A percentile compares a stretch with the other conserved stretches of the same genome.
These are phyloP conservation scores for Oryctes rhinoceros DNA, from an alignment of 1,140 invertebrate species.

Conservation along the genomic window DNA sequence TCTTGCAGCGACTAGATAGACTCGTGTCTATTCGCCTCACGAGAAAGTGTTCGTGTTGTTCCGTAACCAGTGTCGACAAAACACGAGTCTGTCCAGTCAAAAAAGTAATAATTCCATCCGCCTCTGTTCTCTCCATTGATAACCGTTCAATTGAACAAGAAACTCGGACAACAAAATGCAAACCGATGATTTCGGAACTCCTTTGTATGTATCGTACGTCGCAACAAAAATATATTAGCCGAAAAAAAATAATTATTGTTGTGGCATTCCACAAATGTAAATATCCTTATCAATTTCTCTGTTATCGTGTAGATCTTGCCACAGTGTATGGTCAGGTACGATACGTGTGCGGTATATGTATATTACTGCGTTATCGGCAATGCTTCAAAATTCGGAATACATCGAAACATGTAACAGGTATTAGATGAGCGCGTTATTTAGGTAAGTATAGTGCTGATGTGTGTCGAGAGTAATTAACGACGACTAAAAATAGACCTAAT, in stretches of 20 bases:
- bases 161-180: too few relatives aligned
- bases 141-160: too few relatives aligned
- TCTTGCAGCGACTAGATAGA: too few relatives aligned
- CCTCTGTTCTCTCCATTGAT: too few relatives aligned
- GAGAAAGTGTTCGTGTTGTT: too few relatives aligned
- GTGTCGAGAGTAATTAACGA: conserved; percentile 3
- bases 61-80: too few relatives aligned
- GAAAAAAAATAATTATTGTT: neutral
- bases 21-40: too few relatives aligned
- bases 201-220: too few relatives aligned
- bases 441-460: neutral
- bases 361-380: too few relatives aligned
- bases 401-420: neutral
- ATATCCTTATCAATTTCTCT: neutral
- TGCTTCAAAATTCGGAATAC: neutral
- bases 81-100: too few relatives aligned
- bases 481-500: conserved; percentile 15
- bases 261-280: neutral
- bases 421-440: neutral
- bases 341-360: neutral
- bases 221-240: neutral
- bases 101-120: too few relatives aligned
- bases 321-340: conserved; percentile 7
- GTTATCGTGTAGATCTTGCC: neutral
- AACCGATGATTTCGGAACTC: too few relatives aligned